phyloP scores from a whole-genome alignment of 2,113 vertebrate species.

The Pangasianodon hypophthalmus region DNA sequence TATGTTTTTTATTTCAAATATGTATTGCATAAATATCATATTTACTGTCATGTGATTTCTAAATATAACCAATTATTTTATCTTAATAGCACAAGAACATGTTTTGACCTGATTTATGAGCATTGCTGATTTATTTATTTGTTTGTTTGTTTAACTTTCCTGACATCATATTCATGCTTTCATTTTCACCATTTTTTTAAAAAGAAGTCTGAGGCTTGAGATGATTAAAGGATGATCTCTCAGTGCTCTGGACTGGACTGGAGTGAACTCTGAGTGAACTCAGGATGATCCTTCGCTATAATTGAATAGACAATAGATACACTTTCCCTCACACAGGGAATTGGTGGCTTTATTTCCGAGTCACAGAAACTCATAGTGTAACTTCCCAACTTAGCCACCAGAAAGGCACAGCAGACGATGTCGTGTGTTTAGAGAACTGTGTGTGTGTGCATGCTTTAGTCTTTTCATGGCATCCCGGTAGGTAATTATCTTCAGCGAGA shows the following conservation, averaged over 20 bases:
- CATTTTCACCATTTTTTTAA: background rate
- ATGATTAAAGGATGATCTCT: background rate
- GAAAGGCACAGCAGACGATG: no score
- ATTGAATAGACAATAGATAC: background rate
- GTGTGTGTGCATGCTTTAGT: background rate
- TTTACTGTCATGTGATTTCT: background rate
- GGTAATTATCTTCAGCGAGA: background rate
- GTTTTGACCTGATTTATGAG: background rate
- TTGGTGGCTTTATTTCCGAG: background rate
- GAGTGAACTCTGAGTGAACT: conserved; percentile 20
- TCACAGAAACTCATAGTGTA: background rate
- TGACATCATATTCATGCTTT: background rate
- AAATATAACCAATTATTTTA: background rate
- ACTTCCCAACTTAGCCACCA: background rate
- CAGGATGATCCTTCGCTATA: background rate
- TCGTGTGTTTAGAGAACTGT: background rate
- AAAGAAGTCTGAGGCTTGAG: background rate
- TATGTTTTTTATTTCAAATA: background rate
- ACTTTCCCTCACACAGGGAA: background rate
- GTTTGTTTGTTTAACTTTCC: background rate
- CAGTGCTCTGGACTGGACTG: background rate
- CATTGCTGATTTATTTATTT: background rate
- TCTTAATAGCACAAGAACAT: background rate
- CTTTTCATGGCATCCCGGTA: background rate
- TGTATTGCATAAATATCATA: background rate